Percentiles rank a stretch among this genome's conserved stretches.
Conservation (phyloP, 2,888 invertebrate species). For the Eilema caniola region DNA sequence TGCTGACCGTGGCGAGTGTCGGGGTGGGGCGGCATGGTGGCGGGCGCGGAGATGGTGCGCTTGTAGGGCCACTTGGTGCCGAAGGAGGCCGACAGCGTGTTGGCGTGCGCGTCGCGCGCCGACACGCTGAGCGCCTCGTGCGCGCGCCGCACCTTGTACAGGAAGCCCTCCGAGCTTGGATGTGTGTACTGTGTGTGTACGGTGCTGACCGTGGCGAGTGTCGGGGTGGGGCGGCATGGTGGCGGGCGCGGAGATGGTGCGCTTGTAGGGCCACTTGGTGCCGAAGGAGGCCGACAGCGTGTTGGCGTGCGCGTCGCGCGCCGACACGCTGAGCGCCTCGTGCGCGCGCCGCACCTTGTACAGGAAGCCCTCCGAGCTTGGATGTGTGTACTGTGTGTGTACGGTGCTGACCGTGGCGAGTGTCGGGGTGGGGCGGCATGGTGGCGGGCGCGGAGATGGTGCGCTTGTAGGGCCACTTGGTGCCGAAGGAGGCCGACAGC, state of each 20-base stretch:
- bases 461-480: conserved; percentile 98
- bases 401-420: too few relatives aligned
- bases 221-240: conserved; percentile 87
- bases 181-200: not conserved
- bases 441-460: conserved; percentile 97
- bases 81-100: conserved; percentile 95
- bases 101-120: conserved; percentile 57
- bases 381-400: not conserved
- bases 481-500: conserved; percentile 94
- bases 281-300: conserved; percentile 96
- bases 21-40: conserved; percentile 88
- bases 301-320: conserved; percentile 70
- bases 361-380: conserved; percentile 87
- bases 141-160: conserved; percentile 95
- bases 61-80: conserved; percentile 98
- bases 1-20: conserved; percentile 32
- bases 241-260: conserved; percentile 97
- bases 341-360: conserved; percentile 96
- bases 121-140: conserved; percentile 94
- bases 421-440: conserved; percentile 86
- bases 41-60: conserved; percentile 97
- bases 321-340: conserved; percentile 92
- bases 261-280: conserved; percentile 97
- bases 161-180: conserved; percentile 82
- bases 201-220: conserved; percentile 29